Base-by-base conservation (phyloP, 2,888 invertebrate species). In the Parascotia fuliginaria region DNA sequence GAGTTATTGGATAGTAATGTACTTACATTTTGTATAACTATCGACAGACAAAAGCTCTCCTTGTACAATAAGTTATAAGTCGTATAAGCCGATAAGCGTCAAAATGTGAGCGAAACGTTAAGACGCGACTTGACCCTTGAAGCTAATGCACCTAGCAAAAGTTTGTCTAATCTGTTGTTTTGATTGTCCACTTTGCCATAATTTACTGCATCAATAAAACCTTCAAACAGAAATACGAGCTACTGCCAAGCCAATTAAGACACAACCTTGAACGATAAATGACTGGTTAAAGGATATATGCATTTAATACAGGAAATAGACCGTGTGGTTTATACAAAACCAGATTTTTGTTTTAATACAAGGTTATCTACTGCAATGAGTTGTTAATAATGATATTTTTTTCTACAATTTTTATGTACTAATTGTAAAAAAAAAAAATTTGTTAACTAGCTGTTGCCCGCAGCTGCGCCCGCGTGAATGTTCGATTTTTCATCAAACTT, bases 181-280 rank as follows among this genome's bases (percentile, higher is more conserved):
- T 14, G 50, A 66, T 53, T 33, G 32, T 37, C 42, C 36, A 6
- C 12, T 24, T 39, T 50, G 56, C 42, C 47, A 45, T 47, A 48
- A 59, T 11, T n/a, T 48, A 34, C 54, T 60, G 52, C 51, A 56
- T 60, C 54, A 48, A 66, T 50, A 43, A 52, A 47, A 16, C 14
- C 50, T 53, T 43, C 36, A 40, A 45, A 42, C 41, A 39, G 6
- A 29, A 45, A 45, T 46, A 29, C 33, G 22, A 24, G 37, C 39
- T 41, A 51, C 48, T 46, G 52, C 46, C 33, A 12, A 12, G 14
- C 50, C 51, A 38, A 44, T 54, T 60, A 67, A 38, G 52, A 51
- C n/a, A 22, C 14, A 49, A 47, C 55, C 70, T 48, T 69, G 60
- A 63, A 41, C 47, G 22, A 50, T 48, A 55, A 34, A 11, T 22